Evolutionary conservation across 1,140 invertebrate genomes (phyloP), one percentile per base, ranked within the genome.

Genomic region (Bilobella aurantiaca): DNA sequence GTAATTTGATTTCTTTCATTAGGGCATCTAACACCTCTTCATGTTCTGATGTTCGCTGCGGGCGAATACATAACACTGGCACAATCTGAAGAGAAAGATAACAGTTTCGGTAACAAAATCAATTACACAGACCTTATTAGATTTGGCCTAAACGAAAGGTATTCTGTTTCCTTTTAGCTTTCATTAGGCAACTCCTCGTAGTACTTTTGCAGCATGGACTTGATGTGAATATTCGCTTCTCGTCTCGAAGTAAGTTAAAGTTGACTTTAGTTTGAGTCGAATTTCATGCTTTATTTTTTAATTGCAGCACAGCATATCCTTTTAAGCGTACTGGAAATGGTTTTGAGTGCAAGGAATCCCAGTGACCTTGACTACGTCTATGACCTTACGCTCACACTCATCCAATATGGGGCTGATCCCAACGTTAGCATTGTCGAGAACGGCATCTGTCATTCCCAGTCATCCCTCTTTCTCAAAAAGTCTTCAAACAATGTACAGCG

Each of bases 11-110:
- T 18, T 16, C 49, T 53, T 8, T 5, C 5, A 14, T 53, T 23
- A 53, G 49, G 49, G 49, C 49, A 87, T 74, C 74, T 88, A 8
- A 88, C 86, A 8, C 86, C 86, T 0, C 76, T 88, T 16, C 86
- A 87, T 70, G 85, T 88, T 25, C 78, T 88, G 34, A 84, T 87
- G 69, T 88, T 88, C 74, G 70, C 67, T 0, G 65, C 67, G 0
- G 62, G 65, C 57, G 86, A 87, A 76, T 87, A 86, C 65, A 86
- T 87, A 69, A 84, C 83, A n/a, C 76, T 87, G 25, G 85, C 81
- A 72, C 67, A 76, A 3, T 76, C 79, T 57, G 78, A 78, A 49
- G 78, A 86, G 73, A 87, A 87, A 76, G 79, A 70, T 49, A 31
- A 62, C 23, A 68, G 66, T 25, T 73, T 73, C 42, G 68, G 73